These are phyloP conservation scores for Etheostoma nigrum DNA, from an alignment of 2,797 vertebrate species.

Conservation along the genomic window DNA sequence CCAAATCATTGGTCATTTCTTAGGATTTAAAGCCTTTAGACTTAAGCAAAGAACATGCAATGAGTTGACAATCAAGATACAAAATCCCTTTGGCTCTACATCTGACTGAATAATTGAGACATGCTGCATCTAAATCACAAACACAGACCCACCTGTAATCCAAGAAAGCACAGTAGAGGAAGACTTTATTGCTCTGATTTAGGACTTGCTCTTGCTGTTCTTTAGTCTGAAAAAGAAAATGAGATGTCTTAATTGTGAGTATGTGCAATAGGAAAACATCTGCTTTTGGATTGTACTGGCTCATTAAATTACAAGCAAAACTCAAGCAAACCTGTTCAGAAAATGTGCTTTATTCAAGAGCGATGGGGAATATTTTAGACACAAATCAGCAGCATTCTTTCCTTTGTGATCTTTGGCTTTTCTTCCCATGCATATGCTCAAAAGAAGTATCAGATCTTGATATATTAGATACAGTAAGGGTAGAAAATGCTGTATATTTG, in stretches of 20 bases:
- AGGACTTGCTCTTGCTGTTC: slow-evolving; percentile 86
- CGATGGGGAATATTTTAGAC: slow-evolving; percentile 18
- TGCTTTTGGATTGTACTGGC: slow-evolving; percentile 9
- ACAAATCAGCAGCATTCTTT: slow-evolving; percentile 35
- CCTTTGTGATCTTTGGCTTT: slow-evolving; percentile 11
- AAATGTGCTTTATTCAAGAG: slow-evolving; percentile 37
- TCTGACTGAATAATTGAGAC: slow-evolving; percentile 36
- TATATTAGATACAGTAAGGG: neutral
- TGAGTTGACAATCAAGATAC: slow-evolving; percentile 41
- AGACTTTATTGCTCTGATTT: slow-evolving; percentile 89
- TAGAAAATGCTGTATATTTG: slow-evolving; percentile 12
- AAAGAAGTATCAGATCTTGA: slow-evolving; percentile 37
- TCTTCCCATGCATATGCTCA: slow-evolving; percentile 31
- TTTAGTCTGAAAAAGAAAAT: slow-evolving; percentile 84
- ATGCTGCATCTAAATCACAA: slow-evolving; percentile 18
- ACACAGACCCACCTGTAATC: slow-evolving; percentile 91
- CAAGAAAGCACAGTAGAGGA: slow-evolving; percentile 95
- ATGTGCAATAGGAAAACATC: slow-evolving; percentile 33
- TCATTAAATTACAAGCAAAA: slow-evolving; percentile 26
- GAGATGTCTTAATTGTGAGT: neutral
- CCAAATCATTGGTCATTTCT: slow-evolving; percentile 31
- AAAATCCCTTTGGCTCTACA: slow-evolving; percentile 25
- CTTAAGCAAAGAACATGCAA: slow-evolving; percentile 25
- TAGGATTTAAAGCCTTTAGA: slow-evolving; percentile 39
- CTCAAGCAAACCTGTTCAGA: slow-evolving; percentile 24